Evolutionary conservation across 2,888 invertebrate species (phyloP).

Genomic region (Dynastes tityus): DNA sequence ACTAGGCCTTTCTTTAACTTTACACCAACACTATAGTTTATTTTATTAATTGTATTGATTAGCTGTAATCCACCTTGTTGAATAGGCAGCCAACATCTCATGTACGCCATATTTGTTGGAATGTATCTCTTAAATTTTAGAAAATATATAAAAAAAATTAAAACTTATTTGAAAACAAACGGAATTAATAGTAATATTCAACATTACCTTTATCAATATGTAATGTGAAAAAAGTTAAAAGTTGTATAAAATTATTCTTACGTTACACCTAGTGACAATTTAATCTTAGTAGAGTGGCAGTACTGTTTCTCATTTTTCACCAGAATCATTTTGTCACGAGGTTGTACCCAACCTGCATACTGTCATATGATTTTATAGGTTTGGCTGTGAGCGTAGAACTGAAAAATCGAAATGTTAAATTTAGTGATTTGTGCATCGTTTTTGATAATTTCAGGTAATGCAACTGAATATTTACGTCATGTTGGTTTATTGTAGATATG

Average conservation of each 20-base stretch:
- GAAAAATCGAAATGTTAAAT: slow-evolving; percentile 52
- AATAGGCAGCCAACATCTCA: too few relatives aligned
- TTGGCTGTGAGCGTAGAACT: slow-evolving; percentile 36
- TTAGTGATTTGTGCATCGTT: slow-evolving; percentile 49
- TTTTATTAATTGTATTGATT: too few relatives aligned
- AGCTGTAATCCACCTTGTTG: too few relatives aligned
- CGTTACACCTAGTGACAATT: background rate
- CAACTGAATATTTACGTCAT: slow-evolving; percentile 17
- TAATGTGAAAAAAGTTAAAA: background rate
- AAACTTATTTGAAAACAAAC: too few relatives aligned
- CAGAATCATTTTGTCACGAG: slow-evolving; percentile 8
- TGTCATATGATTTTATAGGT: slow-evolving; percentile 50
- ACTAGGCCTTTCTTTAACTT: too few relatives aligned
- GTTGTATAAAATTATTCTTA: too few relatives aligned
- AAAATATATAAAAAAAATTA: too few relatives aligned
- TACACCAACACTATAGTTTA: too few relatives aligned
- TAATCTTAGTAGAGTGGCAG: background rate
- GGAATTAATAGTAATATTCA: too few relatives aligned
- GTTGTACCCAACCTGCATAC: slow-evolving; percentile 10
- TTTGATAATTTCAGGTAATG: slow-evolving; percentile 54
- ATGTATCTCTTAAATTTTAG: too few relatives aligned
- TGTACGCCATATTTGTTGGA: too few relatives aligned
- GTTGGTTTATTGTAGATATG: background rate
- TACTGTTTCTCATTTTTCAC: background rate
- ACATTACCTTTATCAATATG: too few relatives aligned